phyloP scores from a whole-genome alignment of 1,140 invertebrate genomes.

The Diabrotica undecimpunctata region DNA sequence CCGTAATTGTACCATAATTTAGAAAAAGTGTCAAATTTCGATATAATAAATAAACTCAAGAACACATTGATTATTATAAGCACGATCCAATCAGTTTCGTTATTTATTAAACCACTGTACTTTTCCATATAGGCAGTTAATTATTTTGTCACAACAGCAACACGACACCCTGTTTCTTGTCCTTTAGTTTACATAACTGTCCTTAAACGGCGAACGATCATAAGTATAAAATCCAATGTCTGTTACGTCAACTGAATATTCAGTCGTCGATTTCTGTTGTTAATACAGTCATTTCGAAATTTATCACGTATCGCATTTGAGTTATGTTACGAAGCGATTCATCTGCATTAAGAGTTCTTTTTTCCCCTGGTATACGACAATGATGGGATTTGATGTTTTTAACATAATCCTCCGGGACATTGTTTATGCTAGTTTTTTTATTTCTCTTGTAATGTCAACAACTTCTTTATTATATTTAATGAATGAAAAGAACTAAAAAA shows the following conservation, averaged over 20 bases:
- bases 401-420: neutral
- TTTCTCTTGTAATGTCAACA: neutral
- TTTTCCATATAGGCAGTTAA: neutral
- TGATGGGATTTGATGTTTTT: neutral
- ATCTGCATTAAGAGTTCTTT: neutral
- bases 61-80: too few species aligned
- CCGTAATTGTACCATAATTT: too few species aligned
- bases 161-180: neutral
- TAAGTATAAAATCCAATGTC: constrained; percentile 1
- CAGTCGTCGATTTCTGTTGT: neutral
- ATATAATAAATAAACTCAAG: too few species aligned
- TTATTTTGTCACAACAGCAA: neutral
- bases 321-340: neutral
- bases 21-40: too few species aligned
- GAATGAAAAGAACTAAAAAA: too few species aligned
- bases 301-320: constrained; percentile 2
- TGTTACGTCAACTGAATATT: constrained; percentile 2
- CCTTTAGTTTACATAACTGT: constrained; percentile 1
- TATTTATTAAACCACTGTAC: too few species aligned
- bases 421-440: neutral
- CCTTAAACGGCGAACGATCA: neutral
- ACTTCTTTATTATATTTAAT: neutral
- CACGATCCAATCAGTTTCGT: too few species aligned
- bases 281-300: constrained; percentile 2
- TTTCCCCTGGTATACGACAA: neutral